phyloP scores from a whole-genome alignment of 2,797 vertebrate genomes.

The Octomys mimax region DNA sequence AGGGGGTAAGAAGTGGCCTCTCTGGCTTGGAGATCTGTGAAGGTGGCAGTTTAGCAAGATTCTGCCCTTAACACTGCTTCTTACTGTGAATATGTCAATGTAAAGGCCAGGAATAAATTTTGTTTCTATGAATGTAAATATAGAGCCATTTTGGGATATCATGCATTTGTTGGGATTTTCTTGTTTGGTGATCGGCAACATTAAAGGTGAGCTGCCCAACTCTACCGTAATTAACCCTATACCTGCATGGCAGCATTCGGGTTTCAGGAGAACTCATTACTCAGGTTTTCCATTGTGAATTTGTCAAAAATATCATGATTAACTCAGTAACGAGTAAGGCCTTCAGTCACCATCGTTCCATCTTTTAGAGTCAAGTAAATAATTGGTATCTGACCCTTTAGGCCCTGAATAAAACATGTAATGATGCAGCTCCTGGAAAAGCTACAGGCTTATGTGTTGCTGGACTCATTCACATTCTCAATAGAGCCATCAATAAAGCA shows the following conservation, averaged over 20 bases:
- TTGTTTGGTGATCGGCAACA: conserved; percentile 11
- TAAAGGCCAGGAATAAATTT: conserved; percentile 32
- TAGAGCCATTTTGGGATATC: background rate
- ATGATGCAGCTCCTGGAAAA: conserved; percentile 50
- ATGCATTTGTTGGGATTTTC: conserved; percentile 55
- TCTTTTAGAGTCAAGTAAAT: conserved; percentile 66
- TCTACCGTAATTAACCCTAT: conserved; percentile 57
- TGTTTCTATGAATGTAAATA: conserved; percentile 46
- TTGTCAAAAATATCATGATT: conserved; percentile 57
- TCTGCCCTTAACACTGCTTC: conserved; percentile 45
- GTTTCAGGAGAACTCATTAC: conserved; percentile 54
- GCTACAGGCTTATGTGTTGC: conserved; percentile 2
- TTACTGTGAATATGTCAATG: background rate
- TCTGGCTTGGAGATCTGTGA: conserved; percentile 1
- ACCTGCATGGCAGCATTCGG: conserved; percentile 41
- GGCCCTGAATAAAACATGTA: conserved; percentile 58
- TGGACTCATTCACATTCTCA: conserved; percentile 69
- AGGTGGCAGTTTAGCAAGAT: conserved; percentile 38
- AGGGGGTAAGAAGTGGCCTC: background rate
- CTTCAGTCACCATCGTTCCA: conserved; percentile 52
- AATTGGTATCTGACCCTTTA: conserved; percentile 68
- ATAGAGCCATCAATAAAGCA: conserved; percentile 74
- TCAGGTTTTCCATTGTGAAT: conserved; percentile 50
- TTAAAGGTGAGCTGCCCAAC: conserved; percentile 30
- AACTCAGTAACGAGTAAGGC: conserved; percentile 51